These are phyloP conservation scores for Girardinichthys multiradiatus DNA, from an alignment of 2,113 vertebrate genomes.

Conservation along the genomic window DNA sequence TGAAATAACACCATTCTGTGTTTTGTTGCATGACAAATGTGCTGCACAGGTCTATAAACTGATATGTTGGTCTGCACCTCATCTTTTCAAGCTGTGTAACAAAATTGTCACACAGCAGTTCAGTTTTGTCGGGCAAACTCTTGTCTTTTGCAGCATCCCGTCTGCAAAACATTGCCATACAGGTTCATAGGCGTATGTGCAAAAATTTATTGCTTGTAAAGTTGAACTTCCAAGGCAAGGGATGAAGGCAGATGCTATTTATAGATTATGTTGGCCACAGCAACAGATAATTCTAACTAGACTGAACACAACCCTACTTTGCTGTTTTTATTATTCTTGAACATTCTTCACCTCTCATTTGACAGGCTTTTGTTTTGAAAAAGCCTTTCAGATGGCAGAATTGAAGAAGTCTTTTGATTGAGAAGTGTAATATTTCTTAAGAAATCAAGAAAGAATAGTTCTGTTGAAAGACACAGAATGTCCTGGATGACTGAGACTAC, in stretches of 20 bases:
- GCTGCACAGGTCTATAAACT: neutral
- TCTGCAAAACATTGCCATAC: neutral
- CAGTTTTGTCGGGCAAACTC: neutral
- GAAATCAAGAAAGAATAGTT: no score
- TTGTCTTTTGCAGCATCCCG: neutral
- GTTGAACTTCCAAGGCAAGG: neutral
- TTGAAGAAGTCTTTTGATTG: neutral
- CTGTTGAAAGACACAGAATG: neutral
- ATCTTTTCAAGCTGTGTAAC: conserved; percentile 1
- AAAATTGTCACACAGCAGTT: neutral
- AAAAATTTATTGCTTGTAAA: neutral
- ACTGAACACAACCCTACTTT: neutral
- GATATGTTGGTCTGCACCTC: neutral
- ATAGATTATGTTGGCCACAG: neutral
- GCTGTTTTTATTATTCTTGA: neutral
- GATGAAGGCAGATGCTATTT: neutral
- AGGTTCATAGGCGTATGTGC: neutral
- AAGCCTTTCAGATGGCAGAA: neutral
- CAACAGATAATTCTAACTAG: neutral
- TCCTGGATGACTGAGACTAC: neutral
- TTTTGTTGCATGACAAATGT: neutral
- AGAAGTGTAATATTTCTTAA: neutral
- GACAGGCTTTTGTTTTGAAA: neutral
- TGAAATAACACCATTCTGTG: neutral
- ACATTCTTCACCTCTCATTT: neutral